Percentiles rank a stretch among this genome's conserved stretches.
Evolutionary conservation across 2,888 invertebrate species (phyloP).

Genomic region (Cinara cedri): DNA sequence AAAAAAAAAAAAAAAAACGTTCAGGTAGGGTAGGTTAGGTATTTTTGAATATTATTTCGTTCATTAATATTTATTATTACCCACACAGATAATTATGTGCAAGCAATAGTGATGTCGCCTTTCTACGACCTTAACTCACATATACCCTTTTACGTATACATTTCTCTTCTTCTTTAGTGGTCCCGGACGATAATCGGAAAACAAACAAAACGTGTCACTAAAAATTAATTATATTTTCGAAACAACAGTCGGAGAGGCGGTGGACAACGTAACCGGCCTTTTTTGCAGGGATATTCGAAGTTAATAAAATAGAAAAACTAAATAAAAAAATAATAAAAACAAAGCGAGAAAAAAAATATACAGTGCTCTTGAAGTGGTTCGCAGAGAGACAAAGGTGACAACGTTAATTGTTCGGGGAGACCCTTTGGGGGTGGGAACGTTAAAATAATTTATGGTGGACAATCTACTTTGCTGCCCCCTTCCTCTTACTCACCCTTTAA

Average conservation of each 20-base stretch:
- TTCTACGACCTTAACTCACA: no score
- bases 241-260: neutral
- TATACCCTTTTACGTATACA: neutral
- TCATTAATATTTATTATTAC: no score
- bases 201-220: slow-evolving; percentile 9
- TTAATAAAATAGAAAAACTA: slow-evolving; percentile 27
- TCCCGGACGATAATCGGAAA: neutral
- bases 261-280: no score
- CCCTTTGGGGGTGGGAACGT: slow-evolving; percentile 13
- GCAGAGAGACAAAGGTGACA: slow-evolving; percentile 53
- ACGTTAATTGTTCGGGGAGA: slow-evolving; percentile 46
- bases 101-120: no score
- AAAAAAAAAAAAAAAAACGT: no score
- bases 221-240: slow-evolving; percentile 33
- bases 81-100: no score
- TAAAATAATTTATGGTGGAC: slow-evolving; percentile 50
- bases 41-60: no score
- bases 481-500: neutral
- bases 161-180: neutral
- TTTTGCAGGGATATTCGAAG: neutral
- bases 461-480: neutral
- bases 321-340: slow-evolving; percentile 5
- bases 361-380: slow-evolving; percentile 12
- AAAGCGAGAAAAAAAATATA: slow-evolving; percentile 1
- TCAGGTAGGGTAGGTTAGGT: no score